Evolutionary conservation across 2,888 invertebrate species (phyloP), one percentile per base, ranked within the genome.

Genomic region (Pheosia gnoma): DNA sequence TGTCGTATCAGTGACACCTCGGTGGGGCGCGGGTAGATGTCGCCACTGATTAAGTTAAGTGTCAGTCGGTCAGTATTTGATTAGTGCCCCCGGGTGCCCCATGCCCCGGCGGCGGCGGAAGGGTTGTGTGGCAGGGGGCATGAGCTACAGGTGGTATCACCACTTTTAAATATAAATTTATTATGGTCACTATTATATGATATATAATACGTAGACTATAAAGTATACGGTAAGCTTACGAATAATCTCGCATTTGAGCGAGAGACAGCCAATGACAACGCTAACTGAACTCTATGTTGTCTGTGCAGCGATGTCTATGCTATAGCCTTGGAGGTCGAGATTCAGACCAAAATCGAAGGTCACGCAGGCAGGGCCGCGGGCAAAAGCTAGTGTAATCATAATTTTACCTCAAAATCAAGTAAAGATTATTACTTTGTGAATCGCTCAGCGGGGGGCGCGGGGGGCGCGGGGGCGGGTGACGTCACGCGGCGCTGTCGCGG

Each of bases 11-110:
- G 47, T n/a, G 5, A 47, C 47, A 47, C 47, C 5, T 47, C n/a
- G 11, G n/a, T 47, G 3, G 47, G 47, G 47, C 5, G 47, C n/a
- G 47, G 47, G 25, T 51, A 51, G 47, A 51, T 51, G 51, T 51
- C 51, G 25, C 25, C 25, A 51, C 67, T 67, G 54, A 74, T 72
- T 74, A 74, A 8, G 10, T 38, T 61, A 61, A 74, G 71, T 71
- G 71, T 57, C 38, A 25, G 25, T 25, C 56, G 59, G 67, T 55
- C 71, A 67, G 43, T 66, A 66, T 71, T 73, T 70, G 58, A 71
- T 63, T 60, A 70, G n/a, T 13, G 45, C 8, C n/a, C 11, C 55
- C 49, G 13, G 7, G 25, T 25, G 51, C 9, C 51, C 9, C 51
- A 0, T n/a, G 13, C 49, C 25, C 51, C 11, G 47, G 25, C 51